Conservation (phyloP, 2,888 invertebrate species). For the Lasioglossum calceatum region DNA sequence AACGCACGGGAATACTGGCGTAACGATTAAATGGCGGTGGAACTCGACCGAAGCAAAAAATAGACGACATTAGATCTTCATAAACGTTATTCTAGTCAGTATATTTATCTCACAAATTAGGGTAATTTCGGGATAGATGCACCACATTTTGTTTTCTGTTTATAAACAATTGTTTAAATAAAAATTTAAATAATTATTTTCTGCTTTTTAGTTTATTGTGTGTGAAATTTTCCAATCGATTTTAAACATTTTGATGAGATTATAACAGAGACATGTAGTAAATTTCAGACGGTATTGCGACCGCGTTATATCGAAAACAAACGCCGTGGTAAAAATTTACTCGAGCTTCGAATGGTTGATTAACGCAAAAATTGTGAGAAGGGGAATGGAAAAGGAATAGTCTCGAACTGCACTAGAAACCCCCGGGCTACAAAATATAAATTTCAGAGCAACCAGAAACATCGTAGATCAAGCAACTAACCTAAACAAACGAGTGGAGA, state of each 20-base stretch:
- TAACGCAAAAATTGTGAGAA: not conserved
- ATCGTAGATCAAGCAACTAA: not conserved
- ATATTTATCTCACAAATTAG: not conserved
- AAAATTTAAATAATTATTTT: too few species aligned
- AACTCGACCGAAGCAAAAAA: not conserved
- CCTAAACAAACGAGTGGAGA: not conserved
- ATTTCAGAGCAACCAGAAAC: not conserved
- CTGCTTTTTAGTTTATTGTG: too few species aligned
- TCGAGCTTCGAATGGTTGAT: not conserved
- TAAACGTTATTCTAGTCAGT: not conserved
- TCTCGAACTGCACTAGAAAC: not conserved
- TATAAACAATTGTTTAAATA: too few species aligned
- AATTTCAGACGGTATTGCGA: too few species aligned
- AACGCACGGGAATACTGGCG: not conserved
- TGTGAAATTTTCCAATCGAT: too few species aligned
- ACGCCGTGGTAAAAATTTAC: not conserved
- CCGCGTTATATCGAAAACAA: too few species aligned
- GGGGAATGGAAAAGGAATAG: not conserved
- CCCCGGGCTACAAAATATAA: not conserved
- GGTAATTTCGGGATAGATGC: too few species aligned
- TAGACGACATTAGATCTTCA: not conserved
- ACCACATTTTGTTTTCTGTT: too few species aligned
- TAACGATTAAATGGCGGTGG: not conserved
- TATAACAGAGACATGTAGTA: too few species aligned
- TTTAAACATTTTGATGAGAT: too few species aligned